Evolutionary conservation across 2,113 vertebrate genomes (phyloP).

Genomic region (Pseudonaja textilis): DNA sequence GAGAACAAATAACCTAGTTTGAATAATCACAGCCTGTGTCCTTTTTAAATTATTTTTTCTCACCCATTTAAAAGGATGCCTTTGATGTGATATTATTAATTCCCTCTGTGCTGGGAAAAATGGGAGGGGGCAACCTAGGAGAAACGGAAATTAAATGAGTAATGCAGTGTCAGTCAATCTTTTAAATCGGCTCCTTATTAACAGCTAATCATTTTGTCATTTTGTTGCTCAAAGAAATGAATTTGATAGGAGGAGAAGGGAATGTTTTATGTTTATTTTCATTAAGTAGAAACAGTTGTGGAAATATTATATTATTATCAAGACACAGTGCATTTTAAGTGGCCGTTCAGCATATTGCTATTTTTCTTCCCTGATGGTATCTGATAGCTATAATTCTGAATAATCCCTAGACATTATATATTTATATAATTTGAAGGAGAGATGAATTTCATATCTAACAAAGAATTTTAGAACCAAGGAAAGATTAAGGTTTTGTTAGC

Average conservation of each 20-base stretch:
- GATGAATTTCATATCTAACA: conserved; percentile 52
- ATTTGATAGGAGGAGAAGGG: conserved; percentile 73
- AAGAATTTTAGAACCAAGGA: conserved; percentile 29
- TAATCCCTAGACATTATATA: conserved; percentile 63
- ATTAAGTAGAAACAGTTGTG: conserved; percentile 82
- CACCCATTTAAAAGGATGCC: conserved; percentile 85
- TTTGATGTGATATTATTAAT: conserved; percentile 98
- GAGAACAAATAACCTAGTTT: conserved; percentile 91
- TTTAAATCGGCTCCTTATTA: conserved; percentile 88
- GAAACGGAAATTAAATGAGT: conserved; percentile 95
- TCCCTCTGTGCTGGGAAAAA: conserved; percentile 79
- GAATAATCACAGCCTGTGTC: conserved; percentile 94
- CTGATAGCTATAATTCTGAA: conserved; percentile 72
- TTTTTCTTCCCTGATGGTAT: conserved; percentile 65
- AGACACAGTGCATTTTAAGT: conserved; percentile 65
- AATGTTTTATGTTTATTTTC: conserved; percentile 79
- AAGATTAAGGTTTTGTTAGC: conserved; percentile 51
- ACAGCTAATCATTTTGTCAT: conserved; percentile 91
- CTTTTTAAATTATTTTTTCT: conserved; percentile 93
- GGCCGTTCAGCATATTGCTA: conserved; percentile 58
- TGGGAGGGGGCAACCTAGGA: conserved; percentile 68
- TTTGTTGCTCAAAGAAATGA: conserved; percentile 84
- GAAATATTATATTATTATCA: conserved; percentile 72
- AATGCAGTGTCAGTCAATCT: conserved; percentile 92
- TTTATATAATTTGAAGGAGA: conserved; percentile 59